phyloP scores from a whole-genome alignment of 1,140 invertebrate species.

The Panagrolaimus sp. region DNA sequence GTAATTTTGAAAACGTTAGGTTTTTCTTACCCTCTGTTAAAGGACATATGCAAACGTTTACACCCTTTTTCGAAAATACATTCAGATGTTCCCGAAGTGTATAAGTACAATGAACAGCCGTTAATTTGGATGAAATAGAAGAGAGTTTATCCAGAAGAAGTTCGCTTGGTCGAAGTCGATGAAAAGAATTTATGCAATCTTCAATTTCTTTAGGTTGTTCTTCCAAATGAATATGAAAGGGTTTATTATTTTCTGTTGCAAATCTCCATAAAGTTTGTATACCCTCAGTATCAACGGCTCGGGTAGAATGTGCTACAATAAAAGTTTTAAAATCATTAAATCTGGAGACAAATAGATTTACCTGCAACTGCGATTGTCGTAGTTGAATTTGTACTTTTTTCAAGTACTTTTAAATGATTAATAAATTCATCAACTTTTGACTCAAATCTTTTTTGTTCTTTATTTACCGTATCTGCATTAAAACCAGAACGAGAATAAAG shows the following conservation, averaged over 20 bases:
- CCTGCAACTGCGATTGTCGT: slow-evolving; percentile 47
- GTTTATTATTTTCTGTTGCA: slow-evolving; percentile 29
- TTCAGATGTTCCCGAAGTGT: slow-evolving; percentile 30
- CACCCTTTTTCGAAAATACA: slow-evolving; percentile 25
- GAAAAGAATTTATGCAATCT: slow-evolving; percentile 29
- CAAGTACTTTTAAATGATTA: slow-evolving; percentile 28
- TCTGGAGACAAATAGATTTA: slow-evolving; percentile 1
- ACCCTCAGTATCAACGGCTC: slow-evolving; percentile 43
- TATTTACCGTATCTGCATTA: slow-evolving; percentile 23
- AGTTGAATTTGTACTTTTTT: slow-evolving; percentile 13
- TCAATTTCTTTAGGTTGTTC: slow-evolving; percentile 55
- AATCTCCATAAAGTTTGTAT: slow-evolving; percentile 40
- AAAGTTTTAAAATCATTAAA: background rate
- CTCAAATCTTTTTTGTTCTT: slow-evolving; percentile 42
- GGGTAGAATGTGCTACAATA: slow-evolving; percentile 52
- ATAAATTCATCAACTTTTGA: slow-evolving; percentile 41
- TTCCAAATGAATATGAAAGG: slow-evolving; percentile 57
- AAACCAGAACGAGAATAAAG: slow-evolving; percentile 44
- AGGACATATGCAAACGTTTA: slow-evolving; percentile 54
- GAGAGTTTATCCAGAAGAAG: slow-evolving; percentile 28
- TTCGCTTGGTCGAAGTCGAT: slow-evolving; percentile 23
- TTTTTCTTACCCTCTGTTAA: slow-evolving; percentile 40
- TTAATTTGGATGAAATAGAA: background rate
- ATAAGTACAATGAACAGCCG: slow-evolving; percentile 50
- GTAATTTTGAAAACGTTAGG: background rate